Base-by-base conservation (phyloP, 2,888 invertebrate genomes). In the Ophion ellenae region DNA sequence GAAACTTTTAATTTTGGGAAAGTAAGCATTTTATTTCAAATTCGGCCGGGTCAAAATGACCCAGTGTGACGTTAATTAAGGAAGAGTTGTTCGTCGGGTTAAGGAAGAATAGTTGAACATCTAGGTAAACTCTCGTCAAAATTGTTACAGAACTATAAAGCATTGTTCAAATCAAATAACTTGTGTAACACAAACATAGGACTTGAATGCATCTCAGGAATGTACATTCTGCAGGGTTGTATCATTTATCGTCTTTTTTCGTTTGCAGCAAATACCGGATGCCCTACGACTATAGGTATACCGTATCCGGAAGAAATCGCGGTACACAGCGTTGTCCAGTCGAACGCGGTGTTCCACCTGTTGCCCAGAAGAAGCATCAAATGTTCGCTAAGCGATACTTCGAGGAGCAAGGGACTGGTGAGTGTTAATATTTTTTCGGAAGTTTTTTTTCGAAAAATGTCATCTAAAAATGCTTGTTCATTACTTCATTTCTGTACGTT, bases 351-450 rank as follows among this genome's bases (percentile, higher is more conserved):
- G 95, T 96, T 88, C 96, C 96, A 53, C 95, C 96, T 14, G 96
- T 97, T 67, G 97, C 97, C 0, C 98, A 98, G 94, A 98, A 98
- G 95, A 98, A 98, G 93, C 98, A 98, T 92, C 98, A 98, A 91
- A 97, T 98, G 97, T 98, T 97, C 92, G 98, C 98, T 9, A 98
- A 98, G 93, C 94, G 98, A 89, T 97, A 97, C 94, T 97, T 97
- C 91, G 97, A 97, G 94, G 98, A 94, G 81, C 93, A 93, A 87
- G 91, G 92, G 86, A 93, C 91, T 66, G 90, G 92, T 92, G 63
- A 88, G 90, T 89, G 9, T 61, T 24, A 57, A 66, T 24, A 1
- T 81, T 47, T n/a, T 28, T 67, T 14, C 40, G 59, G 53, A 3
- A 57, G 24, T 14, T 4, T 11, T 32, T 32, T 32, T 32, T 45